Evolutionary conservation across 2,797 vertebrate genomes (phyloP).

Genomic region (Malacoraja senta): DNA sequence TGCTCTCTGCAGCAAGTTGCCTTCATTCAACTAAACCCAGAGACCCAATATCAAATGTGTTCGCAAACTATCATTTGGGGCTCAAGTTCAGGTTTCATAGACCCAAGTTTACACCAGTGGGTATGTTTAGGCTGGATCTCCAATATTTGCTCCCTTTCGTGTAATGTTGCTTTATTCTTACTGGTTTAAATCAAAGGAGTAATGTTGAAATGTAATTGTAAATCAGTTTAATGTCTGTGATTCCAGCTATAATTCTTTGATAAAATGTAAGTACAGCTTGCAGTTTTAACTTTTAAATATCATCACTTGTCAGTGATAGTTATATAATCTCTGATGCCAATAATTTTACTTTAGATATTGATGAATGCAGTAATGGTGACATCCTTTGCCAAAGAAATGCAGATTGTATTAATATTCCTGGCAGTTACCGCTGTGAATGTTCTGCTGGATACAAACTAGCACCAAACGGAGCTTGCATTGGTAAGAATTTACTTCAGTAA

Average conservation of each 20-base stretch:
- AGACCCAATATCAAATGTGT: not conserved
- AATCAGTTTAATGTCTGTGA: not conserved
- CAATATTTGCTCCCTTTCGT: not conserved
- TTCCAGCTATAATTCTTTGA: not conserved
- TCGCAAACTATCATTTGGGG: not conserved
- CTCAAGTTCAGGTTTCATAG: too few relatives aligned
- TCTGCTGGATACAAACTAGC: slow-evolving; percentile 68
- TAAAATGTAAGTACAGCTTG: not conserved
- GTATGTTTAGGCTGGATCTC: not conserved
- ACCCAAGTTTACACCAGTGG: not conserved
- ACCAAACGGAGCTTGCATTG: slow-evolving; percentile 65
- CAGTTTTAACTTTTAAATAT: not conserved
- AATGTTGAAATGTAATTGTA: not conserved
- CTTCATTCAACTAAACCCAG: not conserved
- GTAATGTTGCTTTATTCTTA: not conserved
- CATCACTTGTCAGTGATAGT: not conserved
- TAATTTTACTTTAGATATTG: slow-evolving; percentile 61
- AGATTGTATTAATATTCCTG: slow-evolving; percentile 73
- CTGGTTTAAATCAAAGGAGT: not conserved
- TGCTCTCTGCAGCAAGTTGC: not conserved
- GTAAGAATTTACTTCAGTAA: slow-evolving; percentile 52
- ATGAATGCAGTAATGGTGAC: slow-evolving; percentile 69
- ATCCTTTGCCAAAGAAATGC: slow-evolving; percentile 70
- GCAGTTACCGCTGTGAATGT: slow-evolving; percentile 74
- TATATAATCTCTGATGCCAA: not conserved